Evolutionary conservation across 1,140 invertebrate genomes (phyloP).

Genomic region (Drosophila bocqueti): DNA sequence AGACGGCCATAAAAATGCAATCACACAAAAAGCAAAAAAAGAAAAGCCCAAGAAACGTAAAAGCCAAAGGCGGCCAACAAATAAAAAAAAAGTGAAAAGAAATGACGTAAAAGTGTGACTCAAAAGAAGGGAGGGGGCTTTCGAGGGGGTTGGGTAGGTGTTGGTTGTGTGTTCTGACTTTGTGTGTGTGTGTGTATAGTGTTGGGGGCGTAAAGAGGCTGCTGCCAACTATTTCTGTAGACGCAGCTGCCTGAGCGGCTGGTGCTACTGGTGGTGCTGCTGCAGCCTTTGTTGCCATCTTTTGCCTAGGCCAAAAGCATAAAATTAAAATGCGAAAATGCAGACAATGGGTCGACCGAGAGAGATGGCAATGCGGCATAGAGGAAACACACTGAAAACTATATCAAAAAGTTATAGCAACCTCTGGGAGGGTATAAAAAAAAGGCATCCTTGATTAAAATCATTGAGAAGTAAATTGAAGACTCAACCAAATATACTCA

Average conservation of each 20-base stretch:
- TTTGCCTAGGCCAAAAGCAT: conserved; percentile 68
- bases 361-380: not conserved
- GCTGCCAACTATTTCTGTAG: conserved; percentile 73
- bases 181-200: not conserved
- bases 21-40: conserved; percentile 50
- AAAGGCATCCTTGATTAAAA: not conserved
- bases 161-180: not conserved
- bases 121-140: conserved; percentile 4
- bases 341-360: conserved; percentile 57
- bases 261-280: conserved; percentile 9
- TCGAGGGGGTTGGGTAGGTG: not conserved
- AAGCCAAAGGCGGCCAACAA: conserved; percentile 54
- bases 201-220: conserved; percentile 25
- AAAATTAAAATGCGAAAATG: conserved; percentile 79
- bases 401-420: not conserved
- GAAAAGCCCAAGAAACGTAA: conserved; percentile 44
- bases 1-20: conserved; percentile 54
- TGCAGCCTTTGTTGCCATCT: conserved; percentile 44
- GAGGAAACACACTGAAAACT: conserved; percentile 6
- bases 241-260: conserved; percentile 60
- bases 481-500: no score
- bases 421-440: not conserved
- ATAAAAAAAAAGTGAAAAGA: conserved; percentile 66
- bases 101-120: conserved; percentile 79
- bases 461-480: not conserved